phyloP scores from a whole-genome alignment of 1,140 invertebrate genomes.

The Paraescarpia echinospica region DNA sequence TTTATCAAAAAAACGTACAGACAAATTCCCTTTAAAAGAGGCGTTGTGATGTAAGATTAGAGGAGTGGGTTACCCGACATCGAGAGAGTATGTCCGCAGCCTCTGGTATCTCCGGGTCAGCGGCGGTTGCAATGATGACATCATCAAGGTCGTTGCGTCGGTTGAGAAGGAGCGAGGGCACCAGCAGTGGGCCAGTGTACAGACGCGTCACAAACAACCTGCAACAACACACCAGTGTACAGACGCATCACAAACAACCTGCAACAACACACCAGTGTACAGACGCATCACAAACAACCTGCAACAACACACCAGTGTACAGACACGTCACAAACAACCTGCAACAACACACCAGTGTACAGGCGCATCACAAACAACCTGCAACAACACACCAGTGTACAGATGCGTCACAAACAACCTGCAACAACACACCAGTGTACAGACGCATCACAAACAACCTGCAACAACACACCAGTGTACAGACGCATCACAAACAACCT shows the following conservation, averaged over 20 bases:
- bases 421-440: constrained; percentile 74
- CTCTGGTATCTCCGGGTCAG: constrained; percentile 28
- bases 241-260: too few relatives aligned
- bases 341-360: background rate
- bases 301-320: constrained; percentile 71
- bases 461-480: background rate
- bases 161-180: constrained; percentile 95
- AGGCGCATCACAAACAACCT: background rate
- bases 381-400: background rate
- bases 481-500: background rate
- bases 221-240: background rate
- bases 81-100: constrained; percentile 36
- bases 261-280: background rate
- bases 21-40: too few relatives aligned
- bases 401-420: too few relatives aligned
- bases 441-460: constrained; percentile 89
- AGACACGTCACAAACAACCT: constrained; percentile 89
- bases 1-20: too few relatives aligned
- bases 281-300: too few relatives aligned
- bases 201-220: constrained; percentile 89
- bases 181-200: constrained; percentile 89
- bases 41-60: too few relatives aligned
- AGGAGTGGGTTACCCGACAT: constrained; percentile 71
- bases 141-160: constrained; percentile 84
- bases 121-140: constrained; percentile 40